Base-by-base conservation (phyloP, 2,888 invertebrate species). In the Sycophila texana region DNA sequence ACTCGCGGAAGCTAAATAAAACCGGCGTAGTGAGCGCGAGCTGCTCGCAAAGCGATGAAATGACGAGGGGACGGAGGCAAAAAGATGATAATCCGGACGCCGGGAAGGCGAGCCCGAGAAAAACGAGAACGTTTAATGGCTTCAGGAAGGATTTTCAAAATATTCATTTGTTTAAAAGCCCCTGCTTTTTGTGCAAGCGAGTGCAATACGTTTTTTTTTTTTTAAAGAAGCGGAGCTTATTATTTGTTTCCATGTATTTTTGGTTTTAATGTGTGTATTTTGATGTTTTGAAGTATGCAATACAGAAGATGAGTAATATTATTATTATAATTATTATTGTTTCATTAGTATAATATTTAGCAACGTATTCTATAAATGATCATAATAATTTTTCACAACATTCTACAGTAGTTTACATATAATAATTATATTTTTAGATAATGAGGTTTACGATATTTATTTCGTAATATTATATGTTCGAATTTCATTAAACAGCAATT, bases 21-120 rank as follows among this genome's bases (percentile, higher is more conserved):
- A 49, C 49, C 47, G 71, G 14, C 7, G 20, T 57, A 65, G 49
- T 58, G 57, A 49, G 66, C 39, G 72, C 49, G 47, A n/a, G 55
- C 58, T 4, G 71, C 53, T 18, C 7, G 73, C 51, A 18, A 63
- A 60, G 74, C 66, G 60, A 51, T 51, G 67, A 74, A 74, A 74
- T 51, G 67, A 49, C 39, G 14, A n/a, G 67, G 14, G 61, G 14
- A 26, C 12, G 26, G 5, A 5, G 26, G 58, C 74, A 67, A 67
- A 57, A 74, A 63, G 53, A 74, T 51, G 74, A 67, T 71, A 77
- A 77, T 71, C 65, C 65, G n/a, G 51, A 30, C 47, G 60, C 5
- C 49, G 47, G n/a, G 22, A 67, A 67, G 18, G 51, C 49, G 53
- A 58, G n/a, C 16, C 20, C 26, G 39, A 51, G 53, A 63, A 63